Evolutionary conservation across 2,888 invertebrate species (phyloP).

Genomic region (Parelbella ahira): DNA sequence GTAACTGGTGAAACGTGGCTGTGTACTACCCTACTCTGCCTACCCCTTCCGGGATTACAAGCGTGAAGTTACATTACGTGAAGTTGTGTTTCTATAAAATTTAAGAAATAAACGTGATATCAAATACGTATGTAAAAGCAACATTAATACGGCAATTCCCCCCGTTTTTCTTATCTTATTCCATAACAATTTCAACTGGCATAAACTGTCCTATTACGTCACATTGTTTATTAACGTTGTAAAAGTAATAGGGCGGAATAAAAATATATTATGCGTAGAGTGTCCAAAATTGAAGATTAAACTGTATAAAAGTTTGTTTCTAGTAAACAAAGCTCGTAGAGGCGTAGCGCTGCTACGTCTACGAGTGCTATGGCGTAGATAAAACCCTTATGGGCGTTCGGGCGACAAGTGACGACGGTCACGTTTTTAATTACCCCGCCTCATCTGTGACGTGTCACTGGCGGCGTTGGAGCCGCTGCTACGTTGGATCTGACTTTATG

Average conservation of each 20-base stretch:
- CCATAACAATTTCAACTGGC: constrained; percentile 49
- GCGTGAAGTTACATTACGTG: too few species aligned
- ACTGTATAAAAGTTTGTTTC: constrained; percentile 44
- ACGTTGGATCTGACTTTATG: constrained; percentile 33
- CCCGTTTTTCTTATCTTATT: constrained; percentile 22
- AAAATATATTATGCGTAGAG: constrained; percentile 38
- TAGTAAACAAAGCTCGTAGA: constrained; percentile 63
- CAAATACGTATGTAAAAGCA: neutral
- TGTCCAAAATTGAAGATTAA: constrained; percentile 34
- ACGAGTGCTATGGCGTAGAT: constrained; percentile 66
- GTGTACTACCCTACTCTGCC: too few species aligned
- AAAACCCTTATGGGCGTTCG: constrained; percentile 63
- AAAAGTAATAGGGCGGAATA: constrained; percentile 50
- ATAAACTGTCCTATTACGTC: constrained; percentile 47
- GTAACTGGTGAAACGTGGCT: too few species aligned
- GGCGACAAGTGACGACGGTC: constrained; percentile 78
- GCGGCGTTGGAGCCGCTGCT: constrained; percentile 44
- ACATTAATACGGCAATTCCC: neutral
- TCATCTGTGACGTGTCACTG: constrained; percentile 68
- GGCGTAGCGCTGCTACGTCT: constrained; percentile 11
- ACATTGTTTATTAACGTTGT: constrained; percentile 48
- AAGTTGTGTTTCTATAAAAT: too few species aligned
- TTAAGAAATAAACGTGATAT: neutral
- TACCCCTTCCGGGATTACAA: too few species aligned
- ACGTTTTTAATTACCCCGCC: constrained; percentile 76